Evolutionary conservation across 2,797 vertebrate species (phyloP), one percentile per base, ranked within the genome.

Genomic region (Spatula clypeata): DNA sequence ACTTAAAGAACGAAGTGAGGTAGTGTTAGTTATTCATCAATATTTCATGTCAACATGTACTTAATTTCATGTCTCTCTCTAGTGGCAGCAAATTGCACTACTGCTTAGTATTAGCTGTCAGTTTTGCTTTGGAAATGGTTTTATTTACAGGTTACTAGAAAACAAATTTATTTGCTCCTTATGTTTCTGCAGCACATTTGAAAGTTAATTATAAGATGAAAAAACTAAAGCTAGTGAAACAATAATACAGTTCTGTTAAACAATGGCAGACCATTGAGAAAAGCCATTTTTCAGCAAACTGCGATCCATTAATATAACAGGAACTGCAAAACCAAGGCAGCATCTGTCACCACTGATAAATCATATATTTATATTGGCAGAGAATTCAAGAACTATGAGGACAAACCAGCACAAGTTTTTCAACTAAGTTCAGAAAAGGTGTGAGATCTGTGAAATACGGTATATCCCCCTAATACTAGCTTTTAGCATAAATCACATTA

Each of bases 71-170:
- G n/a, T 66, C 57, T 45, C 24, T 90, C 88, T 85, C 58, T 17
- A 82, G 55, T 34, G 32, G 51, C 67, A 92, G 53, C 21, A 66
- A 60, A 76, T 54, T 60, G 61, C 36, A 13, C 12, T 40, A 54
- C 11, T 67, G 31, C 32, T 91, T 64, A 38, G 60, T 71, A 90
- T 87, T 92, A 92, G 77, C 81, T 74, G 83, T 90, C 91, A 88
- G 31, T 51, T 83, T 58, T 84, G 45, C 29, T 96, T 85, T 69
- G 55, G 55, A 95, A 94, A 90, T 47, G 3, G 34, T 92, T 97
- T 95, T 95, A 94, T 95, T 95, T 95, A 91, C 89, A 88, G 79
- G 53, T 92, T 91, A 92, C 66, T 83, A 74, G 82, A 88, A 91
- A 96, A 97, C 88, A 57, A 91, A 64, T 80, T 82, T 82, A n/a